Evolutionary conservation across 30 jellyfish, hydroid and myxozoan genomes (phyloP).

Genomic region (Cassiopea andromeda): DNA sequence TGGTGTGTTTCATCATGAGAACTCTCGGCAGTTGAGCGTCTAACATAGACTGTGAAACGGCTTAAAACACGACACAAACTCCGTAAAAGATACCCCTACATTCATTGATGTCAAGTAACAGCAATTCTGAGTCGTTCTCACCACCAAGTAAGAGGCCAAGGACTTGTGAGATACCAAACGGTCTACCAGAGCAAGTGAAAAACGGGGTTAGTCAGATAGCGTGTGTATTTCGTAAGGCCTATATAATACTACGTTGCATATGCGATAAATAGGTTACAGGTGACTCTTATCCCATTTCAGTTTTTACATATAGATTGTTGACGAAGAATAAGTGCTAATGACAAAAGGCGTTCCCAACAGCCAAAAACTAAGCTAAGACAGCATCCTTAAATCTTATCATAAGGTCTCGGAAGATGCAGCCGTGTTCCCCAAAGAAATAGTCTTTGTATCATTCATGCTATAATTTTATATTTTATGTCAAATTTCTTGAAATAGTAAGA

Average conservation of each 20-base stretch:
- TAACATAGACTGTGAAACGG: slow-evolving; percentile 12
- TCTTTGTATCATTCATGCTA: no score
- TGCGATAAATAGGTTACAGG: no score
- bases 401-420: no score
- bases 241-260: neutral
- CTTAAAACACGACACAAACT: slow-evolving; percentile 6
- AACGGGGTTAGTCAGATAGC: slow-evolving; percentile 61
- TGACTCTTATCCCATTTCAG: no score
- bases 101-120: slow-evolving; percentile 97
- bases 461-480: no score
- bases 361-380: no score
- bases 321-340: no score
- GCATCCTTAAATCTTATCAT: no score
- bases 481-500: no score
- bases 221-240: neutral
- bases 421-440: no score
- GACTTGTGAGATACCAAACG: slow-evolving; percentile 88
- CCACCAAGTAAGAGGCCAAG: slow-evolving; percentile 97
- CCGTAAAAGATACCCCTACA: slow-evolving; percentile 25
- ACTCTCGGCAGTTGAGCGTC: slow-evolving; percentile 40
- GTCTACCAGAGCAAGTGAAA: slow-evolving; percentile 70
- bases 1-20: slow-evolving; percentile 14
- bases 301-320: no score
- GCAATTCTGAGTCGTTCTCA: slow-evolving; percentile 85
- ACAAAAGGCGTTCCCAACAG: no score